phyloP scores from a whole-genome alignment of 2,113 vertebrate species.

The Mormyrus iriodes region DNA sequence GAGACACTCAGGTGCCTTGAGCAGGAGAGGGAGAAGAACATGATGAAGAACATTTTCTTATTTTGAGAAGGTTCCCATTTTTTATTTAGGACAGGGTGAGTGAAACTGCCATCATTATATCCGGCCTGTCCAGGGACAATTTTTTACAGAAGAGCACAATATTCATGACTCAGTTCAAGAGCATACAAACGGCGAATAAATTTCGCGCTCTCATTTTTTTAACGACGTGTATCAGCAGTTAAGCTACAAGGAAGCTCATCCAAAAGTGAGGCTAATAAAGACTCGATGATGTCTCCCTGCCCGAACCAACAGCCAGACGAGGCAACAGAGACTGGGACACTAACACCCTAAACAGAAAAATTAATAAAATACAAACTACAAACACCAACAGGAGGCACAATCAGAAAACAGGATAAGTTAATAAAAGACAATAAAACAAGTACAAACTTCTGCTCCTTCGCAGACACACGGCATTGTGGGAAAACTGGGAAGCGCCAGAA shows the following conservation, averaged over 20 bases:
- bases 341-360: not conserved
- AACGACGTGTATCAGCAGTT: not conserved
- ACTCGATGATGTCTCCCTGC: not conserved
- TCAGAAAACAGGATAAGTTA: not conserved
- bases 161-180: slow-evolving; percentile 1
- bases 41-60: not conserved
- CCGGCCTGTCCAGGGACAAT: not conserved
- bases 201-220: not conserved
- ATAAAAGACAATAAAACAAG: not conserved
- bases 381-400: not conserved
- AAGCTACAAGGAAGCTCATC: not conserved
- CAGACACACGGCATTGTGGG: not conserved
- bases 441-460: not conserved
- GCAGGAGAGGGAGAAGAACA: not conserved
- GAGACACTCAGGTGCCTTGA: not conserved
- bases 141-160: not conserved
- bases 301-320: not conserved
- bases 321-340: not conserved
- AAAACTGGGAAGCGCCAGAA: not conserved
- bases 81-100: not conserved
- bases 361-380: not conserved
- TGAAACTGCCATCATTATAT: not conserved
- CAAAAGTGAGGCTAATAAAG: not conserved
- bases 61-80: not conserved
- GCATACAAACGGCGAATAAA: not conserved